Evolutionary conservation across 2,113 vertebrate genomes (phyloP).

Genomic region (Poecile atricapillus): DNA sequence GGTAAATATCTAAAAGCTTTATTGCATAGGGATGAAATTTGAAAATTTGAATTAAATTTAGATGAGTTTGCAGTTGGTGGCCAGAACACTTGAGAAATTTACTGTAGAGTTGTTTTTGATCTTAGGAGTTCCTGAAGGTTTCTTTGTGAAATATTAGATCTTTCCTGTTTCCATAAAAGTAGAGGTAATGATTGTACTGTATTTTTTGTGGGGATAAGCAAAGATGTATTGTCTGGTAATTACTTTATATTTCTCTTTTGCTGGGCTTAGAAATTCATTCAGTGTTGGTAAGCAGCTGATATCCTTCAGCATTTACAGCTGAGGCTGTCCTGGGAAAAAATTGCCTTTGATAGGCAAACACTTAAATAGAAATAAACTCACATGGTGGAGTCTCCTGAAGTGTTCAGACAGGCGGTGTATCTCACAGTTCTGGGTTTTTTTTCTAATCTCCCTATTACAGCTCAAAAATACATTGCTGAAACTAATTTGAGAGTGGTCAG

Average conservation of each 20-base stretch:
- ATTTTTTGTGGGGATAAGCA: neutral
- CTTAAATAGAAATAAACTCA: neutral
- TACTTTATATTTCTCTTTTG: neutral
- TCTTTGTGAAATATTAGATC: neutral
- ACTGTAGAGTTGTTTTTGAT: neutral
- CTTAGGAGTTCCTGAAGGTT: neutral
- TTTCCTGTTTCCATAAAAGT: neutral
- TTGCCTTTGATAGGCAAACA: neutral
- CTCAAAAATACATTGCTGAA: neutral
- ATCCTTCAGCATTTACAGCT: neutral
- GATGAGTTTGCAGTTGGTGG: neutral
- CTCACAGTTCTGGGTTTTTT: neutral
- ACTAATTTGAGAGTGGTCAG: neutral
- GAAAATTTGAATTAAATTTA: neutral
- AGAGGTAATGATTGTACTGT: rapidly evolving
- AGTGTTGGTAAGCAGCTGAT: neutral
- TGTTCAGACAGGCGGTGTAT: neutral
- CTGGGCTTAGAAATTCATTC: neutral
- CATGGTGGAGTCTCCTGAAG: neutral
- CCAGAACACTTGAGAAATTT: neutral
- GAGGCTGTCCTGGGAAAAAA: neutral
- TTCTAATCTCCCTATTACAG: neutral
- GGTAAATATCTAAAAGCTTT: neutral
- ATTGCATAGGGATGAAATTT: neutral
- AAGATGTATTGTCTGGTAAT: neutral